These are phyloP conservation scores for Calephelis virginiensis DNA, from an alignment of 1,140 invertebrate genomes.

Conservation along the genomic window DNA sequence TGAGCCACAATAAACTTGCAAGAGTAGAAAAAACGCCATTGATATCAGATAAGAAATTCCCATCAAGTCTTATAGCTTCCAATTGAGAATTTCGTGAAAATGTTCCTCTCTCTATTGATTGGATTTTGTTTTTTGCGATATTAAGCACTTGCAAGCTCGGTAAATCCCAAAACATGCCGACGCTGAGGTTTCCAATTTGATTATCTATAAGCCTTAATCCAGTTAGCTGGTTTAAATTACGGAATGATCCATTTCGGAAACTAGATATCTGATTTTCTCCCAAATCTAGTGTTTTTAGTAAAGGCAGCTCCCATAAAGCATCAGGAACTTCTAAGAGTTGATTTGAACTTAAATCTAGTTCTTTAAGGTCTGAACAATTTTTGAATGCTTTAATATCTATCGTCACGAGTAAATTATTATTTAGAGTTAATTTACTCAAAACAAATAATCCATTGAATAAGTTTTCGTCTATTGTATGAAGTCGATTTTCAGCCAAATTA, in stretches of 20 bases:
- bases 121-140: constrained; percentile 92
- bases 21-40: constrained; percentile 91
- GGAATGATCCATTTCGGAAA: constrained; percentile 90
- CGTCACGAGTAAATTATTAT: constrained; percentile 89
- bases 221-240: constrained; percentile 90
- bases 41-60: constrained; percentile 91
- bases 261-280: constrained; percentile 91
- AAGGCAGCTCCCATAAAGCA: constrained; percentile 88
- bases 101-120: constrained; percentile 88
- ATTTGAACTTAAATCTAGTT: constrained; percentile 93
- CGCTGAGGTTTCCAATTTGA: constrained; percentile 89
- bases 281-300: constrained; percentile 91
- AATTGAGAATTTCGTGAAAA: constrained; percentile 89
- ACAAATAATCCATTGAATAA: constrained; percentile 92
- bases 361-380: constrained; percentile 94
- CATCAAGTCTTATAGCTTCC: constrained; percentile 91
- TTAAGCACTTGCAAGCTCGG: constrained; percentile 91
- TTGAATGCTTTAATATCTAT: constrained; percentile 91
- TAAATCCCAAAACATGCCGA: constrained; percentile 91
- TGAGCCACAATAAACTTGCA: constrained; percentile 89
- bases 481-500: constrained; percentile 90
- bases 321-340: constrained; percentile 88
- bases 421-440: constrained; percentile 89
- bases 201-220: constrained; percentile 92
- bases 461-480: constrained; percentile 88